These are phyloP conservation scores for Microcebus jonahi DNA, from an alignment of 2,113 vertebrate species.

Conservation along the genomic window DNA sequence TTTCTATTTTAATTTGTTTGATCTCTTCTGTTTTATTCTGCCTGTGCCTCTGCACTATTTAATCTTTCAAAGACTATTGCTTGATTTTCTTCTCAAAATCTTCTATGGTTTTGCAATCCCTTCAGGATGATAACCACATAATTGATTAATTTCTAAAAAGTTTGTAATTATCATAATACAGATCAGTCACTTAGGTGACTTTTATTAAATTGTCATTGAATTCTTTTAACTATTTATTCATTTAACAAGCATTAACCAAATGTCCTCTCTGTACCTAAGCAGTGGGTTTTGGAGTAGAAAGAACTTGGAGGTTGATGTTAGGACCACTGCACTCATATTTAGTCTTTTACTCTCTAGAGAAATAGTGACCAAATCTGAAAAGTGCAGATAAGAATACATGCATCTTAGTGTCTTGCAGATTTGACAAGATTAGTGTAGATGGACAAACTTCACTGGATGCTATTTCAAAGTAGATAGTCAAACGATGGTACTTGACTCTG, in stretches of 20 bases:
- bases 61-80: neutral
- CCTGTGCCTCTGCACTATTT: neutral
- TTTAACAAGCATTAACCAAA: neutral
- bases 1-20: neutral
- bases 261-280: neutral
- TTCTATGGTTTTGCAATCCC: slow-evolving; percentile 1
- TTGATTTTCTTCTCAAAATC: slow-evolving; percentile 47
- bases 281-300: neutral
- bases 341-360: neutral
- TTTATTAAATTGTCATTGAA: slow-evolving; percentile 35
- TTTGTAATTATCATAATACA: neutral
- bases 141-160: neutral
- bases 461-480: neutral
- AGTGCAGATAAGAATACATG: neutral
- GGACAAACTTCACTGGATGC: neutral
- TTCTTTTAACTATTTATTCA: neutral
- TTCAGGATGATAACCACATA: neutral
- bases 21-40: neutral
- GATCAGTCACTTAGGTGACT: slow-evolving; percentile 6
- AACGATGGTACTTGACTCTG: neutral
- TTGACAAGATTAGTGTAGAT: neutral
- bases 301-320: neutral
- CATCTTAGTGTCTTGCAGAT: neutral
- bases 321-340: neutral
- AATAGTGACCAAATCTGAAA: neutral